A percentile compares a stretch with the other conserved stretches of the same genome.
These are phyloP conservation scores for Triops cancriformis DNA, from an alignment of 1,140 invertebrate genomes.

Conservation along the genomic window DNA sequence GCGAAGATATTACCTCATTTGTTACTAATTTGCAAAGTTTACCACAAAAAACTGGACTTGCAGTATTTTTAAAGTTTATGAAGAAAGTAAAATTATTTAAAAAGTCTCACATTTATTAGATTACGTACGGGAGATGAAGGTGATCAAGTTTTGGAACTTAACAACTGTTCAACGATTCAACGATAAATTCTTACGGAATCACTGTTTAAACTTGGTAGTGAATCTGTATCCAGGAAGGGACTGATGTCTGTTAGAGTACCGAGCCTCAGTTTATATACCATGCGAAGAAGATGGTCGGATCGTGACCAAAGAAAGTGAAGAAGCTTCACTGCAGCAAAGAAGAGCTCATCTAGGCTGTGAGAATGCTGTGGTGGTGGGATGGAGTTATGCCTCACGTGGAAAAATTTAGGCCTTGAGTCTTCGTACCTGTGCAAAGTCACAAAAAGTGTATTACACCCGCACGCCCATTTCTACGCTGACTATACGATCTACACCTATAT, in stretches of 20 bases:
- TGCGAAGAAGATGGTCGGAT: background rate
- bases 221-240: background rate
- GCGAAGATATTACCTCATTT: background rate
- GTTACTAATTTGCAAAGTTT: no score
- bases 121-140: no score
- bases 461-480: background rate
- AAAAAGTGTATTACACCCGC: background rate
- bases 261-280: background rate
- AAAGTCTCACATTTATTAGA: no score
- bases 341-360: background rate
- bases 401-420: background rate
- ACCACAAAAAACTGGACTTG: no score
- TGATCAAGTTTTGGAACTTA: background rate
- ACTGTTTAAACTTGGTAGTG: background rate
- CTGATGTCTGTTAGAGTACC: background rate
- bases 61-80: no score
- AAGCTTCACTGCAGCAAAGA: background rate
- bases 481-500: no score
- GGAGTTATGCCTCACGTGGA: background rate
- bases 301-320: constrained; percentile 10
- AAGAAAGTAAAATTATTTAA: no score
- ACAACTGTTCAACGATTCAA: background rate
- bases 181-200: background rate
- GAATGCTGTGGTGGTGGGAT: background rate
- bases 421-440: background rate